These are phyloP conservation scores for Diceros bicornis DNA, from an alignment of 2,797 vertebrate species.

Conservation along the genomic window DNA sequence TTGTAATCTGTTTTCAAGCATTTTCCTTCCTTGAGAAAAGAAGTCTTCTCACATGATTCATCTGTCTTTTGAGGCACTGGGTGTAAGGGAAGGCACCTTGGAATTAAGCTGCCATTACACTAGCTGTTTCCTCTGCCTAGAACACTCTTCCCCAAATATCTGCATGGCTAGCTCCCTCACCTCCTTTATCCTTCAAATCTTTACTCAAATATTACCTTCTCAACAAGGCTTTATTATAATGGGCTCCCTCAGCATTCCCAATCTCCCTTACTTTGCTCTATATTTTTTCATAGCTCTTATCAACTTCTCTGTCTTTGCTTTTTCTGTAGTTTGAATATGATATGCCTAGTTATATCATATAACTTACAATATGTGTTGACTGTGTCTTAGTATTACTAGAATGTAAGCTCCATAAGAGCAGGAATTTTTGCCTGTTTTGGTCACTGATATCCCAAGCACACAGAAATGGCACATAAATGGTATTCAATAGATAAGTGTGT, in stretches of 20 bases:
- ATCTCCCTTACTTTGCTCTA: background rate
- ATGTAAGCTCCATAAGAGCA: background rate
- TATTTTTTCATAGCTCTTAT: background rate
- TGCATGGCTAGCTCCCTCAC: background rate
- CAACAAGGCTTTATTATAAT: too few relatives aligned
- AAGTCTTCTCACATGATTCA: background rate
- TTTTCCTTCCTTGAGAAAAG: conserved; percentile 8
- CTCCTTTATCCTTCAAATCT: background rate
- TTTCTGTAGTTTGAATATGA: background rate
- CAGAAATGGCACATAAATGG: background rate
- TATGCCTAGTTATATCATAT: background rate
- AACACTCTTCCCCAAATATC: background rate
- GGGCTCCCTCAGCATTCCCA: background rate
- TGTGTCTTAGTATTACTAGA: background rate
- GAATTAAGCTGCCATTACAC: background rate
- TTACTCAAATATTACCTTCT: background rate
- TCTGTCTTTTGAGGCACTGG: background rate
- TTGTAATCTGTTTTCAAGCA: background rate
- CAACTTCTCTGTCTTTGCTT: background rate
- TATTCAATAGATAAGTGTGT: background rate
- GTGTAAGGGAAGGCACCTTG: background rate
- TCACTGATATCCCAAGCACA: background rate
- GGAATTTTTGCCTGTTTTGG: background rate
- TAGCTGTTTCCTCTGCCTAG: background rate
- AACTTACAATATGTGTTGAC: background rate